Base-by-base conservation (phyloP, 2,888 invertebrate species). In the Cyaniris semiargus region DNA sequence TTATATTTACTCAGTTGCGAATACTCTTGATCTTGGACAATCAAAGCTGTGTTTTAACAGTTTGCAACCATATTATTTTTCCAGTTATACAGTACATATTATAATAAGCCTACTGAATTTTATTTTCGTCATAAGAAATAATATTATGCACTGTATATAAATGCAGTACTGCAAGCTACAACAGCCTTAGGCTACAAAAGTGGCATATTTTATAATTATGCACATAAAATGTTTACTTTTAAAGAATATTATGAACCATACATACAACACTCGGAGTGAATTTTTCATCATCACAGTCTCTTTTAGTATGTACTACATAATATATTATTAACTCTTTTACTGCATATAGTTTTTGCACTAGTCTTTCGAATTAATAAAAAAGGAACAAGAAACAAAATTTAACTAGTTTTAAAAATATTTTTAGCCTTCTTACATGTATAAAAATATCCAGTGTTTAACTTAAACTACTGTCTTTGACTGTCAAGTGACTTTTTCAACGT, bases 301-400 rank as follows among this genome's bases (percentile, higher is more conserved):
- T 60, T 60, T 60, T 13, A 23, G 23, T 60, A 60, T 60, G 60
- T 23, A 60, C 60, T 53, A 5, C 53, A 18, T 18, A 18, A 53
- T 15, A 53, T 53, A 53, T 48, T 48, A 15, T 48, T 53, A 18
- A 23, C 60, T 56, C 18, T 60, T 23, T 60, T 21, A 23, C 21
- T 60, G 23, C 58, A 23, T 21, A 23, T 21, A 23, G 23, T 23
- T 21, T 21, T 60, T 13, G 13, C 23, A 23, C 21, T n/a, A 75
- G 58, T 27, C n/a, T 77, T 58, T 34, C 70, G 8, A 21, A 21
- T 71, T 71, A 8, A 66, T 60, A 60, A 38, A 75, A 75, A 21
- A 66, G 21, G 15, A 31, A 70, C 18, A 34, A 31, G 0, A 34
- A 70, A 34, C 15, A 60, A 21, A 23, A 60, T 60, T 21, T 23